A percentile compares a stretch with the other conserved stretches of the same genome.
Evolutionary conservation across 2,113 vertebrate genomes (phyloP).

Genomic region (Ciconia stormi): DNA sequence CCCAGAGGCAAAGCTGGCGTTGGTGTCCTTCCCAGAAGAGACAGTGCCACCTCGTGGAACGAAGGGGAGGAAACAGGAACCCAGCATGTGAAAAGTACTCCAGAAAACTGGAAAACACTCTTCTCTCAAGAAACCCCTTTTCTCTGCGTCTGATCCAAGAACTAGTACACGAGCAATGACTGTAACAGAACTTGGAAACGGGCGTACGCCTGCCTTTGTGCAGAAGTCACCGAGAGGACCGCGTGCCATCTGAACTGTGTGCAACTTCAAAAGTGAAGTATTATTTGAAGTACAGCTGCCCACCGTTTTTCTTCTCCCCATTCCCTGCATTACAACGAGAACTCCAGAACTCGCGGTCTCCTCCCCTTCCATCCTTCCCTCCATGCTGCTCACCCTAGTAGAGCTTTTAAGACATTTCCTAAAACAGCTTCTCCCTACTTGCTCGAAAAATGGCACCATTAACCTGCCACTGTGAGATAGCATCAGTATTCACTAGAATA

Average conservation of each 20-base stretch:
- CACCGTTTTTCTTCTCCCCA: neutral
- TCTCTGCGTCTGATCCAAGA: neutral
- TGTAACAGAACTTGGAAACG: neutral
- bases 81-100: neutral
- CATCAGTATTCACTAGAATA: neutral
- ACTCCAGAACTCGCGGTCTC: neutral
- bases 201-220: rapidly evolving
- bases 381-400: neutral
- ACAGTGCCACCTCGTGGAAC: neutral
- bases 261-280: no score
- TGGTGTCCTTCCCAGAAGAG: neutral
- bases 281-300: neutral
- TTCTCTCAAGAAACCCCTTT: neutral
- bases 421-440: neutral
- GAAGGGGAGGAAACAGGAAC: neutral
- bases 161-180: rapidly evolving
- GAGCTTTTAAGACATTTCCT: neutral
- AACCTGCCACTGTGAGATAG: neutral
- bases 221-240: rapidly evolving
- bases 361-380: neutral
- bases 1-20: neutral
- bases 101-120: neutral
- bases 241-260: rapidly evolving
- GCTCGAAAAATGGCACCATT: neutral
- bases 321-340: neutral